Base-by-base conservation (phyloP, 2,888 invertebrate genomes). In the Agonopterix arenella region DNA sequence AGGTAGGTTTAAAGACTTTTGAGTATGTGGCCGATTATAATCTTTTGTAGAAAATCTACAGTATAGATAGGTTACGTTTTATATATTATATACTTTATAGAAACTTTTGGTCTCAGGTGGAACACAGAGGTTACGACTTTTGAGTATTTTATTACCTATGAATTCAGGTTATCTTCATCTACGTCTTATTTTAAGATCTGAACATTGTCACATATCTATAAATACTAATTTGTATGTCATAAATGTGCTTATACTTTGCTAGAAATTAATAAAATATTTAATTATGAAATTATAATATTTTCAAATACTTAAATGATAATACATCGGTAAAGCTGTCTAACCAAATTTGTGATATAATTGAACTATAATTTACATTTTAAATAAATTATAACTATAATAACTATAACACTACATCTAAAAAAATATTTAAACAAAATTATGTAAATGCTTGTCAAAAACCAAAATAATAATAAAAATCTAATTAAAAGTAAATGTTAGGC, bases 11-110 rank as follows among this genome's bases (percentile, higher is more conserved):
- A 11, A 11, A 13, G 44, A 13, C 13, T 13, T 44, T 44, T 44
- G 11, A 44, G 44, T 44, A 45, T 28, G 47, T 47, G 44, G 49
- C 47, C 37, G 52, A 42, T 44, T 28, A 37, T 42, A 50, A 40
- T 53, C 53, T 51, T 52, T 50, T 56, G 13, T 68, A 68, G 47
- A 73, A 73, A 74, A 69, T 56, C 71, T 76, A 75, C 73, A 70
- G 71, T 73, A 73, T 64, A 73, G 58, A 55, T 54, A 61, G 54
- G 55, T 57, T 56, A 57, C 28, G 28, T 28, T 28, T 28, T 5
- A 28, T 28, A 28, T 28, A 28, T 56, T 53, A 47, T 50, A 47
- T 57, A 58, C 55, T 56, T 58, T 51, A 53, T 51, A 47, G 55
- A 52, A 52, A 55, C 52, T 51, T 56, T 72, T 73, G 71, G 72